These are phyloP conservation scores for Acanthisitta chloris DNA, from an alignment of 2,113 vertebrate species.

Conservation along the genomic window DNA sequence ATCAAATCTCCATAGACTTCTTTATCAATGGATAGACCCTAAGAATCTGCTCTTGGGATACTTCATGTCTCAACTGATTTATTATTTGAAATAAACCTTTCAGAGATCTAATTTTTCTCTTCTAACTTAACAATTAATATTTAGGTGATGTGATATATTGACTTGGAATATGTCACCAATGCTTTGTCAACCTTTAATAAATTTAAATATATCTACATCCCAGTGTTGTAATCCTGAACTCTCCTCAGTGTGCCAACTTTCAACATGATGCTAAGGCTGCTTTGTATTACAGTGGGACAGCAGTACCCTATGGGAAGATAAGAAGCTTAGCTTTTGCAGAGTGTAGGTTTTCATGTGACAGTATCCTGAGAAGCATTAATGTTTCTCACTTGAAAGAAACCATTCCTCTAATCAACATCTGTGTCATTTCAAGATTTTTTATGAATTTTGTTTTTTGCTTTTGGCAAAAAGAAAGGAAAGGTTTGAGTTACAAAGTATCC, in stretches of 20 bases:
- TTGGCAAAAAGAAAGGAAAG: neutral
- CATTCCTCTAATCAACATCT: neutral
- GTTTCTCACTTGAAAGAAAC: neutral
- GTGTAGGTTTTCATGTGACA: neutral
- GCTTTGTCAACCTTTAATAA: neutral
- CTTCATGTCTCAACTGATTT: constrained; percentile 59
- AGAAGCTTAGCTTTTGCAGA: neutral
- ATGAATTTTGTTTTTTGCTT: neutral
- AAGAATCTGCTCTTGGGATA: constrained; percentile 23
- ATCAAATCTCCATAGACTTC: constrained; percentile 51
- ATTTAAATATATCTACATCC: neutral
- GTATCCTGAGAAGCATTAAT: neutral
- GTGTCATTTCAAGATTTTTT: neutral
- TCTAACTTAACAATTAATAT: constrained; percentile 7
- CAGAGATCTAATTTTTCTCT: constrained; percentile 55
- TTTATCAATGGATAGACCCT: constrained; percentile 52
- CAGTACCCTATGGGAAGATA: neutral
- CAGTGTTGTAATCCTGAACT: neutral
- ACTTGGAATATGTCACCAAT: constrained; percentile 35
- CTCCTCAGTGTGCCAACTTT: neutral
- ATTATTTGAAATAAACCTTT: constrained; percentile 26
- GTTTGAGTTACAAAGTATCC: neutral
- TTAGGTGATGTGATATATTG: constrained; percentile 33
- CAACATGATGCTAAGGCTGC: neutral
- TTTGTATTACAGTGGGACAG: neutral